Evolutionary conservation across 2,113 vertebrate genomes (phyloP), one percentile per base, ranked within the genome.

Genomic region (Cettia cetti): DNA sequence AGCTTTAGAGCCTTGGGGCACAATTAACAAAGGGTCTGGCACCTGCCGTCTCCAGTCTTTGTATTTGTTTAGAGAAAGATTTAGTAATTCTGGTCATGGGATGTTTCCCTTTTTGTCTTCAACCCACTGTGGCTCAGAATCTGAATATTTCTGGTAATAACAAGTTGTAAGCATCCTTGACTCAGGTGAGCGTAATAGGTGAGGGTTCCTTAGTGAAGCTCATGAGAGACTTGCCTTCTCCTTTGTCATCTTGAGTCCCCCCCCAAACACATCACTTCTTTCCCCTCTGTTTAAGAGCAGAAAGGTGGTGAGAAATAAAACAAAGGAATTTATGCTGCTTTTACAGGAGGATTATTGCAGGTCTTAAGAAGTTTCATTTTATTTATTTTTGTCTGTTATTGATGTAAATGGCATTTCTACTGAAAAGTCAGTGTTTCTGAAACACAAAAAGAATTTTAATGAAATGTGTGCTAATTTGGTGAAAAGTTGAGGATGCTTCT

Each of bases 21-120:
- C 92, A 90, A 78, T 95, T 94, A 92, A 92, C 66, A 84, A 69
- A 89, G 64, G 71, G 5, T 94, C 86, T 94, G 95, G 81, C 74
- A 91, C 95, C 93, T 95, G 75, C 89, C 1, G 1, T 80, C 77
- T 93, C 35, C 4, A 15, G 66, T 65, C 39, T 85, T 64, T 63
- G 45, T 61, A 30, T 76, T 78, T 64, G 42, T 92, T 94, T 93
- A 65, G 79, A 79, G 69, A 52, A 87, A 88, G 59, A 35, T 74
- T 71, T 78, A 71, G 50, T 74, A 63, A 71, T 74, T 82, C 52
- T 56, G 12, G 42, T 90, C n/a, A 17, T 69, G 60, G 44, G 39
- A 35, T 79, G 21, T 60, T 95, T 85, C 37, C 19, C 86, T 54
- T 75, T 79, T 47, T 74, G 28, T 42, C 35, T 89, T 80, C 44